Base-by-base conservation (phyloP, 2,888 invertebrate species). In the Bimastos eiseni region DNA sequence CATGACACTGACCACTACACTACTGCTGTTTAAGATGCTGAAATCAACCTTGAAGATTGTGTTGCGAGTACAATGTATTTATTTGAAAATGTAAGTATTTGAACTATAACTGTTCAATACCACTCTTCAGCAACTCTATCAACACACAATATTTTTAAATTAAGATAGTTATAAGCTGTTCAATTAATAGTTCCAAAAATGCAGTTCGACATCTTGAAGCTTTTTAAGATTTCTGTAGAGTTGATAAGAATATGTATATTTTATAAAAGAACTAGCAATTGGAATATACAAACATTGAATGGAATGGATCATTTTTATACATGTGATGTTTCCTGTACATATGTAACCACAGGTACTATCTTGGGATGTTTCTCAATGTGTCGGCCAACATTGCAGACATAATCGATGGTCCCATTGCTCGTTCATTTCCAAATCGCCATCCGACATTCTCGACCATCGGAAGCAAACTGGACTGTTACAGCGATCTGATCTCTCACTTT, bases 401-500 rank as follows among this genome's bases (percentile, higher is more conserved):
- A 37, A 24, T 91, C 19, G 91, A 91, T 33, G 91, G 91, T 19
- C 91, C 90, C 11, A 91, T 91, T 13, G 91, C 91, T 13, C 90
- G 91, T 36, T 44, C 88, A 4, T 84, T 34, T 34, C 90, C 88
- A 44, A 34, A 70, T 8, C 90, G 91, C 17, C 84, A 33, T n/a
- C 49, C 41, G 30, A 30, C 88, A 8, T 49, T 91, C 88, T 44
- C 88, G 44, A 90, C 37, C 17, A 55, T 91, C 34, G 91, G 91
- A 34, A 44, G 83, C 84, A 90, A 91, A 37, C 88, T 91, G 49
- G 91, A 91, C 88, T 83, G 38, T 33, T 91, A 91, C 90, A 90
- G 90, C 38, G 91, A 91, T 88, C 34, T 90, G 34, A 49, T 91
- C 30, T 91, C 91, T 5, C 91, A 91, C 89, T 91, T 91, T 37